Evolutionary conservation across 2,888 invertebrate species (phyloP).

Genomic region (Eupelmus urozonus): DNA sequence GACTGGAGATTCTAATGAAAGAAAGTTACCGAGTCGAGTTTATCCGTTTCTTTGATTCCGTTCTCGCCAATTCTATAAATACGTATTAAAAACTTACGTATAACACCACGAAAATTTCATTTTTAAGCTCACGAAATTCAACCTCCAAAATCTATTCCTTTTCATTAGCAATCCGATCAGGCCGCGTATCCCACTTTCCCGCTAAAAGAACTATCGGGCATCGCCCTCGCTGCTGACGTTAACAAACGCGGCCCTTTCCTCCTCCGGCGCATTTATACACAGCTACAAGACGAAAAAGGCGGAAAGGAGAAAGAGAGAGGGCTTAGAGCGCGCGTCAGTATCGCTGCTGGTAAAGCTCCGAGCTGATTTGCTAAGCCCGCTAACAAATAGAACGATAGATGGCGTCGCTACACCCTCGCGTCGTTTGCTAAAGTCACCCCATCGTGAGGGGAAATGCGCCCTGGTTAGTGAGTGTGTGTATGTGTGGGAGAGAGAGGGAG

Average conservation of each 20-base stretch:
- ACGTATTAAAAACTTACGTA: too few species aligned
- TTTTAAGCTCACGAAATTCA: too few species aligned
- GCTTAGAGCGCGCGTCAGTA: constrained; percentile 63
- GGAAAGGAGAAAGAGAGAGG: not conserved
- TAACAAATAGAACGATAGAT: constrained; percentile 77
- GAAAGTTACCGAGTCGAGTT: too few species aligned
- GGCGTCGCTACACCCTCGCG: constrained; percentile 67
- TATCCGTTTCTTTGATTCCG: too few species aligned
- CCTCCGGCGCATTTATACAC: not conserved
- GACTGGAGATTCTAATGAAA: too few species aligned
- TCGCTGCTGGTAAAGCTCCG: constrained; percentile 62
- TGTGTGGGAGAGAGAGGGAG: not conserved
- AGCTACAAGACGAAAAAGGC: not conserved
- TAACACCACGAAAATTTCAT: too few species aligned
- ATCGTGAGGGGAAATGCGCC: constrained; percentile 47
- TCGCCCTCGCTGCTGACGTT: not conserved
- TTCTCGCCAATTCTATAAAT: too few species aligned
- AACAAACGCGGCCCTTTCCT: constrained; percentile 29
- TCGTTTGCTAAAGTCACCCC: constrained; percentile 61
- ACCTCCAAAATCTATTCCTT: too few species aligned
- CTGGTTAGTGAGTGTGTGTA: not conserved
- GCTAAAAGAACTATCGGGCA: not conserved
- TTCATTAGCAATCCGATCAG: too few species aligned
- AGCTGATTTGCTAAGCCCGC: constrained; percentile 77
- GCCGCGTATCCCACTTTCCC: too few species aligned